Percentiles rank a stretch among this genome's conserved stretches.
phyloP scores from a whole-genome alignment of 2,888 invertebrate genomes.

The Drosophila sordidula region DNA sequence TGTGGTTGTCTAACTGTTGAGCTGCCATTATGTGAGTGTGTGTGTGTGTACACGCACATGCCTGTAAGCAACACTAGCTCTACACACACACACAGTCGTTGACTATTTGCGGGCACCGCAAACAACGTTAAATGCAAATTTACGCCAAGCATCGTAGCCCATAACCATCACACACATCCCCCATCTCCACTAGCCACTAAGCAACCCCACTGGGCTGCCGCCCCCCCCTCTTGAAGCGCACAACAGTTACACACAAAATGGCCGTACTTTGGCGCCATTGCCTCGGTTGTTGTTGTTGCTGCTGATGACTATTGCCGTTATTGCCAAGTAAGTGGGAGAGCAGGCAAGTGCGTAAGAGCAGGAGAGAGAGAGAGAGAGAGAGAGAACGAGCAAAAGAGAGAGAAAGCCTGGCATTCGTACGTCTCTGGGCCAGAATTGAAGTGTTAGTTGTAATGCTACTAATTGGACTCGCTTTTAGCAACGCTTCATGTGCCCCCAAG shows the following conservation, averaged over 20 bases:
- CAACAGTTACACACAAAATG: conserved; percentile 70
- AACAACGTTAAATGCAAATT: conserved; percentile 82
- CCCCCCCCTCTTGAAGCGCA: conserved; percentile 3
- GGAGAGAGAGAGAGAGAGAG: conserved; percentile 1
- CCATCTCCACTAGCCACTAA: not conserved
- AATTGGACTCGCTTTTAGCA: conserved; percentile 82
- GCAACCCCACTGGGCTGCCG: not conserved
- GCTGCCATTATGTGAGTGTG: conserved; percentile 26
- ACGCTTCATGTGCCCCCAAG: conserved; percentile 66
- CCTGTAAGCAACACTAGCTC: conserved; percentile 20
- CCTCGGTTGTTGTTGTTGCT: conserved; percentile 48
- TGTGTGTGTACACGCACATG: conserved; percentile 30
- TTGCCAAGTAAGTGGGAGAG: conserved; percentile 54
- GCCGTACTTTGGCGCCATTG: conserved; percentile 80
- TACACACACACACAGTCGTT: conserved; percentile 33
- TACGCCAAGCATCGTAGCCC: conserved; percentile 59
- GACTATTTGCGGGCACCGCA: conserved; percentile 79
- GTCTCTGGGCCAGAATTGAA: conserved; percentile 70
- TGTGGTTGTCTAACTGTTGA: conserved; percentile 77
- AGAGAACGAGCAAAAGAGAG: not conserved
- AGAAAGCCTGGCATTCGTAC: conserved; percentile 2
- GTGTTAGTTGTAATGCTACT: conserved; percentile 83
- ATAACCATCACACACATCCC: conserved; percentile 12
- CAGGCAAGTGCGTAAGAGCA: conserved; percentile 19
- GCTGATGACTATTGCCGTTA: conserved; percentile 77